Evolutionary conservation across 2,797 vertebrate species (phyloP).

Genomic region (Alfaro cultratus): DNA sequence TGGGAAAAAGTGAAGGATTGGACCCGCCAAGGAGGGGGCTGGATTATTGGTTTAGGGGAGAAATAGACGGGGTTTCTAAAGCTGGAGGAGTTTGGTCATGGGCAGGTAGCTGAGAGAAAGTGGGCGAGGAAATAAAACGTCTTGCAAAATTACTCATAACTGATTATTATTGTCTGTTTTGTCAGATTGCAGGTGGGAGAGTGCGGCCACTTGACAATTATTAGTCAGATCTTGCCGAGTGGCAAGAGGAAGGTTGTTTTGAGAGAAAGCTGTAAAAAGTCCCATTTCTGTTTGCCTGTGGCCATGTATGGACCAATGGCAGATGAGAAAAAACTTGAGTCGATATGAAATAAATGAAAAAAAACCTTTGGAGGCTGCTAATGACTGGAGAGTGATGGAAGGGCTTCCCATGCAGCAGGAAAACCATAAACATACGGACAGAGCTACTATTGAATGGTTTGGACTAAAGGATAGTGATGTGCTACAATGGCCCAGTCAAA

Average conservation of each 20-base stretch:
- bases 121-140: not conserved
- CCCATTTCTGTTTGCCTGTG: not conserved
- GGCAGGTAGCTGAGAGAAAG: slow-evolving; percentile 26
- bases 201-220: not conserved
- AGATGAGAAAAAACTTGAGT: not conserved
- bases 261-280: not conserved
- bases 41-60: slow-evolving; percentile 74
- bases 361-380: not conserved
- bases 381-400: not conserved
- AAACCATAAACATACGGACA: not conserved
- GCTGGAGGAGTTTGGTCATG: slow-evolving; percentile 20
- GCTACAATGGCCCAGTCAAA: not conserved
- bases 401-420: not conserved
- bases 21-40: slow-evolving; percentile 51
- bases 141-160: not conserved
- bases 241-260: not conserved
- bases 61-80: slow-evolving; percentile 31
- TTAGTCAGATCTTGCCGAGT: not conserved
- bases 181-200: not conserved
- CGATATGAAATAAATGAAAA: not conserved
- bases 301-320: not conserved
- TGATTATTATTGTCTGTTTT: not conserved
- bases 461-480: not conserved
- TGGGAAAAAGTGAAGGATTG: slow-evolving; percentile 72
- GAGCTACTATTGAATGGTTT: not conserved